Conservation (phyloP, 23 tunicate species). For the Trididemnum clinides region DNA sequence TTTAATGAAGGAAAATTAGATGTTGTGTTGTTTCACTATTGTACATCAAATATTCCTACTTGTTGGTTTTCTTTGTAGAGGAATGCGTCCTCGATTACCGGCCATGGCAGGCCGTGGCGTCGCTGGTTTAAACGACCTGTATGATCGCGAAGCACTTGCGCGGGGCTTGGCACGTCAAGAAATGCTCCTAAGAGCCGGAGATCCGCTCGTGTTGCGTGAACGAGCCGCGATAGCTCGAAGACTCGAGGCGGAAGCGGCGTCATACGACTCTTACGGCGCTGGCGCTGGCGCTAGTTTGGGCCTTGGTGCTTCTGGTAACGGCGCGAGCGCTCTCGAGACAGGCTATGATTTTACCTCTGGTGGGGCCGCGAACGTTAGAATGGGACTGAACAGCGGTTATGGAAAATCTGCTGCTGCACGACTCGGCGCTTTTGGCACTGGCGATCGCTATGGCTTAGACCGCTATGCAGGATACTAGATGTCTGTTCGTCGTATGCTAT, state of each 20-base stretch:
- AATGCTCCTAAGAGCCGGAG: slow-evolving; percentile 49
- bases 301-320: background rate
- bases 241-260: slow-evolving; percentile 30
- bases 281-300: background rate
- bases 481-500: too few species aligned
- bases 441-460: too few species aligned
- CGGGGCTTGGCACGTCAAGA: slow-evolving; percentile 12
- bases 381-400: too few species aligned
- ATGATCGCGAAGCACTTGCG: slow-evolving; percentile 21
- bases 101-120: slow-evolving; percentile 23
- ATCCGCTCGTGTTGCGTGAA: slow-evolving; percentile 55
- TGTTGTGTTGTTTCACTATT: too few species aligned
- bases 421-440: too few species aligned
- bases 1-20: too few species aligned
- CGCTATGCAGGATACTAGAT: too few species aligned
- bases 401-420: too few species aligned
- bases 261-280: background rate
- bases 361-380: too few species aligned
- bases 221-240: slow-evolving; percentile 83
- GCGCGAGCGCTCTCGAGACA: too few species aligned
- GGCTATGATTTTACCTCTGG: too few species aligned
- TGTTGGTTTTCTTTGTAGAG: slow-evolving; percentile 16
- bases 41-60: too few species aligned
- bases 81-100: slow-evolving; percentile 41
- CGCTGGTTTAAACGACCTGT: slow-evolving; percentile 14